phyloP scores from a whole-genome alignment of 1,140 invertebrate species.

The Drosophila repleta region DNA sequence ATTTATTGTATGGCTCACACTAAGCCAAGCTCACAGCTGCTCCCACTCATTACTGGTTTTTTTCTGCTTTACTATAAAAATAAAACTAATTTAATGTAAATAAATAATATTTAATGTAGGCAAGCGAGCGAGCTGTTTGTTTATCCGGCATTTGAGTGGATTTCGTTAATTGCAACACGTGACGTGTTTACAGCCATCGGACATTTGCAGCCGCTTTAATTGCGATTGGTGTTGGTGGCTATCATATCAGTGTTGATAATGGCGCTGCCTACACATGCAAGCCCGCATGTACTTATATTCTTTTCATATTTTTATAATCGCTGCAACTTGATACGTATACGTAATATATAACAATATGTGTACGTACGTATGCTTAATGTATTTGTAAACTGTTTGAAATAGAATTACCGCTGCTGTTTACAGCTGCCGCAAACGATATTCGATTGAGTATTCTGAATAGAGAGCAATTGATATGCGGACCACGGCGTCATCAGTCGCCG shows the following conservation, averaged over 20 bases:
- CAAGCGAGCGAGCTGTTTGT: too few species aligned
- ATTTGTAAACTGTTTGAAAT: slow-evolving; percentile 7
- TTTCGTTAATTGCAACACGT: slow-evolving; percentile 47
- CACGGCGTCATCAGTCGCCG: slow-evolving; percentile 3
- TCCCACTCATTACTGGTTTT: too few species aligned
- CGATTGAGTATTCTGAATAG: neutral
- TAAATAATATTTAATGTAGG: neutral
- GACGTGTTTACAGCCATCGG: slow-evolving; percentile 42
- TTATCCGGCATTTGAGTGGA: neutral
- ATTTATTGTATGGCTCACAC: too few species aligned
- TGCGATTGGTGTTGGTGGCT: slow-evolving; percentile 2
- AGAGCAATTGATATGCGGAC: slow-evolving; percentile 14
- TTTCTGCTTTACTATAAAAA: too few species aligned
- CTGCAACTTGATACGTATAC: slow-evolving; percentile 31
- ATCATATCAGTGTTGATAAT: slow-evolving; percentile 63
- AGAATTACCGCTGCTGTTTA: neutral
- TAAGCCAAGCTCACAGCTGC: too few species aligned
- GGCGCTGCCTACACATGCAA: slow-evolving; percentile 31
- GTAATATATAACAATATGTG: too few species aligned
- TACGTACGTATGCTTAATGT: slow-evolving; percentile 4
- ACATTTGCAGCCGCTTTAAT: slow-evolving; percentile 6
- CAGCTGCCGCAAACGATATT: slow-evolving; percentile 10
- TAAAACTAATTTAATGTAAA: too few species aligned
- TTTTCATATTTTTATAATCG: slow-evolving; percentile 9
- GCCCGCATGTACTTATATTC: slow-evolving; percentile 10